A percentile compares a stretch with the other conserved stretches of the same genome.
phyloP scores from a whole-genome alignment of 2,113 vertebrate genomes.

The Platichthys flesus region DNA sequence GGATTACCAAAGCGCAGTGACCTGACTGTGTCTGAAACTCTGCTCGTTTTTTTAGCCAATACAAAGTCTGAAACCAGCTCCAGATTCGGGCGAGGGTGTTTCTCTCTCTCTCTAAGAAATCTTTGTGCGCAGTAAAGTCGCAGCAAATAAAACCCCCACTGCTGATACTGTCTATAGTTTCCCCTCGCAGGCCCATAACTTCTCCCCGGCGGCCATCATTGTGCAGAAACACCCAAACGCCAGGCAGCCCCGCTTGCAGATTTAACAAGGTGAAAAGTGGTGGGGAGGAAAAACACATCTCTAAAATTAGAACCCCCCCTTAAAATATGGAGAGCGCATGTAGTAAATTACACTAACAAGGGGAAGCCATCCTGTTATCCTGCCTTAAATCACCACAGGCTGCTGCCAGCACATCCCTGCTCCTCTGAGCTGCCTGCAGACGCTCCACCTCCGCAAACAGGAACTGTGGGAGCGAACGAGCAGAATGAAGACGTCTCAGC shows the following conservation, averaged over 20 bases:
- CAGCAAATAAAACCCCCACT: conserved; percentile 6
- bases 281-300: conserved; percentile 20
- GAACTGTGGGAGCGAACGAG: conserved; percentile 46
- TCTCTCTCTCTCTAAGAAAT: not conserved
- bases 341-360: conserved; percentile 69
- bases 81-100: conserved; percentile 8
- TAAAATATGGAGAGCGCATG: conserved; percentile 49
- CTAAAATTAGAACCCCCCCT: conserved; percentile 42
- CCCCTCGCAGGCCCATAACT: conserved; percentile 18
- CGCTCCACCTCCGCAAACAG: conserved; percentile 53
- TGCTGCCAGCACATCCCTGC: conserved; percentile 30
- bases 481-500: conserved; percentile 56
- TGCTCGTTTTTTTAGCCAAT: conserved; percentile 17
- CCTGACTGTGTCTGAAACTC: conserved; percentile 16
- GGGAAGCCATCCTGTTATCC: conserved; percentile 54
- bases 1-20: conserved; percentile 48
- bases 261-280: conserved; percentile 66
- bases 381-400: conserved; percentile 57
- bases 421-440: not conserved
- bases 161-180: conserved; percentile 26
- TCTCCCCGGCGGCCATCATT: conserved; percentile 27
- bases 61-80: conserved; percentile 26
- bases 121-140: conserved; percentile 3
- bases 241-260: conserved; percentile 11
- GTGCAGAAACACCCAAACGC: conserved; percentile 28